Percentiles rank a stretch among this genome's conserved stretches.
These are phyloP conservation scores for Andrena flavipes DNA, from an alignment of 2,888 invertebrate genomes.

Conservation along the genomic window DNA sequence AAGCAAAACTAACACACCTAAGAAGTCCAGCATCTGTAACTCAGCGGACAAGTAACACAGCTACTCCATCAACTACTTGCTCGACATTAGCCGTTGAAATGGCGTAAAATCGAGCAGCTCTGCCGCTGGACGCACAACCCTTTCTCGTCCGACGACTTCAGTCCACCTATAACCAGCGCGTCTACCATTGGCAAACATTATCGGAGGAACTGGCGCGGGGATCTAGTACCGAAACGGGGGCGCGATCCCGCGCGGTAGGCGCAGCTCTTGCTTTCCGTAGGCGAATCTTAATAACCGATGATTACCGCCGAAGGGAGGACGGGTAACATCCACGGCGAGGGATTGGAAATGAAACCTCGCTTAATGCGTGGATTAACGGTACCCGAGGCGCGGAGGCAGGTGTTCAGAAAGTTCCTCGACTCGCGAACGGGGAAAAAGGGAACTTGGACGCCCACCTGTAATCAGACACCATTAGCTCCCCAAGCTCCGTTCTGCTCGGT, in stretches of 20 bases:
- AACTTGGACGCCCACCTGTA: slow-evolving; percentile 38
- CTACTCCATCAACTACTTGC: not conserved
- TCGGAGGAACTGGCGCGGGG: slow-evolving; percentile 16
- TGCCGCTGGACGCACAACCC: slow-evolving; percentile 3
- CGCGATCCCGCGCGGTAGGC: slow-evolving; percentile 28
- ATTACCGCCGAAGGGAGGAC: slow-evolving; percentile 39
- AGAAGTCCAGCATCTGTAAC: not conserved
- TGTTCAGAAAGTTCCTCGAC: slow-evolving; percentile 44
- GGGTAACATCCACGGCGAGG: slow-evolving; percentile 45
- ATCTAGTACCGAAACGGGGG: slow-evolving; percentile 45
- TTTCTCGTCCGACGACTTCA: not conserved
- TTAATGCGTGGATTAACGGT: slow-evolving; percentile 62
- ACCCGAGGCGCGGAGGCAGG: slow-evolving; percentile 48
- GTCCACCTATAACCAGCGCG: not conserved
- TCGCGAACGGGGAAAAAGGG: slow-evolving; percentile 23
- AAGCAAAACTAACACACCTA: not conserved
- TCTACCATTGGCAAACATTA: slow-evolving; percentile 19
- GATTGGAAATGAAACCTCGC: slow-evolving; percentile 53
- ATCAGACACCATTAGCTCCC: slow-evolving; percentile 48
- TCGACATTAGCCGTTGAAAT: slow-evolving; percentile 5
- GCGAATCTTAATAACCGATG: slow-evolving; percentile 62
- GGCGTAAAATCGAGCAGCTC: slow-evolving; percentile 14
- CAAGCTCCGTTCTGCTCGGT: slow-evolving; percentile 28
- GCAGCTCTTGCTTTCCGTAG: slow-evolving; percentile 61
- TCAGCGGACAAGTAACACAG: not conserved